These are phyloP conservation scores for Noctilio leporinus DNA, from an alignment of 2,113 vertebrate genomes.

Conservation along the genomic window DNA sequence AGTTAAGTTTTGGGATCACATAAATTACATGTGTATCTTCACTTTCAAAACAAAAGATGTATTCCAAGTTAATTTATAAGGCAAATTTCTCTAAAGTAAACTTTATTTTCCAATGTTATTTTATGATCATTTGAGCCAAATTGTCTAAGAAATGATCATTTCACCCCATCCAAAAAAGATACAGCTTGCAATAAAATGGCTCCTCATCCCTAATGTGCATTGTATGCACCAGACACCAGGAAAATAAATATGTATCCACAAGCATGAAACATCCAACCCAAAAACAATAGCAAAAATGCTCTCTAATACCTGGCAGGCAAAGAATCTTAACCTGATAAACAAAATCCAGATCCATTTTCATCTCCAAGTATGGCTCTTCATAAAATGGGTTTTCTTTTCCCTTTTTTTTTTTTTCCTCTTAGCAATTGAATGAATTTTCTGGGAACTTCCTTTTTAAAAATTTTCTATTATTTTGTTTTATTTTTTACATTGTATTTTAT, in stretches of 20 bases:
- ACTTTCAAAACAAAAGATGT: slow-evolving; percentile 37
- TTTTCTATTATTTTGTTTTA: too few relatives aligned
- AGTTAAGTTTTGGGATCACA: slow-evolving; percentile 9
- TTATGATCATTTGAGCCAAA: slow-evolving; percentile 24
- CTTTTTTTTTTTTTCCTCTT: neutral
- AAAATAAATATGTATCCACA: slow-evolving; percentile 50
- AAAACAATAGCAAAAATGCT: neutral
- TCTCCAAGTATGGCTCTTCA: slow-evolving; percentile 11
- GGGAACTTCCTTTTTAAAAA: too few relatives aligned
- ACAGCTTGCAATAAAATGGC: slow-evolving; percentile 36
- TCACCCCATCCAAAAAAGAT: slow-evolving; percentile 9
- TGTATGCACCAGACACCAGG: neutral
- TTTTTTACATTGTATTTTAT: too few relatives aligned
- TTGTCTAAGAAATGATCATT: slow-evolving; percentile 19
- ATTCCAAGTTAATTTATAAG: slow-evolving; percentile 9
- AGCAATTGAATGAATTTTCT: too few relatives aligned
- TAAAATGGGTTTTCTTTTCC: neutral
- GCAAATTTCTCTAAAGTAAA: slow-evolving; percentile 38
- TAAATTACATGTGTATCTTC: slow-evolving; percentile 25
- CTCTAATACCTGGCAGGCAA: neutral
- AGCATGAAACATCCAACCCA: slow-evolving; percentile 24
- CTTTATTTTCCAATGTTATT: slow-evolving; percentile 36
- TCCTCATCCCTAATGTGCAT: neutral
- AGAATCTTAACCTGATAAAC: slow-evolving; percentile 4
- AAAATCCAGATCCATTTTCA: slow-evolving; percentile 27